Percentiles rank a stretch among this genome's conserved stretches.
Conservation (phyloP, 1,140 invertebrate genomes). For the Tetraneura akinire region DNA sequence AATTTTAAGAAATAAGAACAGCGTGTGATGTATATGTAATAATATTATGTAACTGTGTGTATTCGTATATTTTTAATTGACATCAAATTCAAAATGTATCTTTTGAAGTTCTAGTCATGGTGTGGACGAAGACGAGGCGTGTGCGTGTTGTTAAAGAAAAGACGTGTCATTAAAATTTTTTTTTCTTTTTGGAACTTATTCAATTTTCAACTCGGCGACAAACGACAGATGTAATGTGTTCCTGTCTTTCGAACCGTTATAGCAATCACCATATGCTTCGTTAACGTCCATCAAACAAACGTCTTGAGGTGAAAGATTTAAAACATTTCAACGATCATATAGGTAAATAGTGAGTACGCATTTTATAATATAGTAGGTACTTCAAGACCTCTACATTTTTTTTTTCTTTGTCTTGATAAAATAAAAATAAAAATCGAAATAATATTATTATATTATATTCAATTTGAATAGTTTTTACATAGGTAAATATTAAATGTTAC, state of each 20-base stretch:
- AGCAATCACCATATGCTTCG: slow-evolving; percentile 10
- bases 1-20: too few relatives aligned
- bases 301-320: not conserved
- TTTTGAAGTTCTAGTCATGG: not conserved
- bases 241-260: slow-evolving; percentile 15
- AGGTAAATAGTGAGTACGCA: too few relatives aligned
- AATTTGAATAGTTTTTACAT: too few relatives aligned
- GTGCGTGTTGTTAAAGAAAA: not conserved
- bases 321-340: not conserved
- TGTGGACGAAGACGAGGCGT: not conserved
- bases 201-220: not conserved
- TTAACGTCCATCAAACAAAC: slow-evolving; percentile 13
- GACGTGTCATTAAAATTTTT: slow-evolving; percentile 14
- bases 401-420: too few relatives aligned
- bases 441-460: too few relatives aligned
- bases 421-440: too few relatives aligned
- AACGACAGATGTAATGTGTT: slow-evolving; percentile 27
- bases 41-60: not conserved
- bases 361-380: too few relatives aligned
- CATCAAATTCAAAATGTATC: not conserved
- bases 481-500: too few relatives aligned
- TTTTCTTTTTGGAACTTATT: slow-evolving; percentile 11
- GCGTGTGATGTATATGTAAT: too few relatives aligned
- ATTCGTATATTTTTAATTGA: slow-evolving; percentile 4
- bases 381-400: too few relatives aligned